Evolutionary conservation across 2,113 vertebrate genomes (phyloP), one percentile per base, ranked within the genome.

Genomic region (Circaetus gallicus): DNA sequence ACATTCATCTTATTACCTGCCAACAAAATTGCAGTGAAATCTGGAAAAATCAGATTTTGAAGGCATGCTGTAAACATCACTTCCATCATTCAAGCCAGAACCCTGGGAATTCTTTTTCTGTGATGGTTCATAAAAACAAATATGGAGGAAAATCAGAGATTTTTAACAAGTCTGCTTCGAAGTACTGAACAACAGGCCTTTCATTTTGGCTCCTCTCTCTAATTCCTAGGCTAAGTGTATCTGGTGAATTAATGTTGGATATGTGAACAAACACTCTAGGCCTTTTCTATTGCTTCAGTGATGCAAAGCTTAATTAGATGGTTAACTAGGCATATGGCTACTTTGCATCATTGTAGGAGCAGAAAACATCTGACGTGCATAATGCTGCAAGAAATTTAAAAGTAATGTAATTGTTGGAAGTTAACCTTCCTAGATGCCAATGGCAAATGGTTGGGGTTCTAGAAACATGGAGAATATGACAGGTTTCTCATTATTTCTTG

Each of bases 241-340:
- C 43, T 82, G 65, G 81, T 95, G 78, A 96, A 96, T 96, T 96
- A 93, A 94, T 82, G 87, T 42, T 88, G 87, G 88, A 56, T 80
- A 84, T 65, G 45, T 43, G 91, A 97, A 96, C 89, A 96, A 88
- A 79, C 77, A 82, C 85, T 56, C 47, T 28, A 76, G 36, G 79
- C 36, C 62, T 89, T 94, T 95, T 97, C 77, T 93, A 1, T 38
- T 18, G 25, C 90, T 95, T 79, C 96, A 94, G 66, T 66, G 96
- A 96, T 85, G 84, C 96, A 94, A 76, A 88, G 49, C 36, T 86
- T 96, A 95, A 96, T 95, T 69, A 87, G 82, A 77, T 63, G 59
- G 78, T 90, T 95, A 93, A 92, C 86, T 52, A 82, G 82, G 82
- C 86, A 95, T 94, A 91, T 67, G 94, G 91, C 93, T 95, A 61